A percentile compares a stretch with the other conserved stretches of the same genome.
phyloP scores from a whole-genome alignment of 2,888 invertebrate genomes.

The Sylvicola cinctus region DNA sequence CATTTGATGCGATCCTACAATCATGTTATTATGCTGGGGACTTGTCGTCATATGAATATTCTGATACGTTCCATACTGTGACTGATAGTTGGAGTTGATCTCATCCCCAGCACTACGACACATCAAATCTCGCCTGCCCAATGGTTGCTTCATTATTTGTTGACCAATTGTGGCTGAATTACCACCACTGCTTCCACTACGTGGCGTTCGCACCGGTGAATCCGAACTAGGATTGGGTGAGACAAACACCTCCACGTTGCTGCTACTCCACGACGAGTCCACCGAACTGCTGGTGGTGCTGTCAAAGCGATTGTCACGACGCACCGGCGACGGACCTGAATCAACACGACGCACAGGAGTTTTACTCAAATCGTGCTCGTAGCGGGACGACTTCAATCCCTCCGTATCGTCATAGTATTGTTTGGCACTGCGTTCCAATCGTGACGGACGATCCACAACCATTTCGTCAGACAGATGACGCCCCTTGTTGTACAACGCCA shows the following conservation, averaged over 20 bases:
- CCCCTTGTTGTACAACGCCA: not conserved
- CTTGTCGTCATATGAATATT: not conserved
- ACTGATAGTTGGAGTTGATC: conserved; percentile 18
- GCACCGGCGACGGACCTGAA: conserved; percentile 9
- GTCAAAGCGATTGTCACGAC: conserved; percentile 11
- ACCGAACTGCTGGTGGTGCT: conserved; percentile 6
- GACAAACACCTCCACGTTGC: too few relatives aligned
- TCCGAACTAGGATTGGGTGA: not conserved
- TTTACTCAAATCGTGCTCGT: conserved; percentile 8
- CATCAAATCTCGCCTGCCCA: conserved; percentile 16
- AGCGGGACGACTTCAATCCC: too few relatives aligned
- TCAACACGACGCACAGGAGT: conserved; percentile 9
- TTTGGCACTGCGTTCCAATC: conserved; percentile 6
- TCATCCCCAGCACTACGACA: conserved; percentile 29
- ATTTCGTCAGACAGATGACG: too few relatives aligned
- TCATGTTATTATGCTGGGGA: not conserved
- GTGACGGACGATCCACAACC: conserved; percentile 5
- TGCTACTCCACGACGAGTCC: too few relatives aligned
- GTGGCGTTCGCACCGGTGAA: not conserved
- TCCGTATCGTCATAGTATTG: conserved; percentile 6
- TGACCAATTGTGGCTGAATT: not conserved
- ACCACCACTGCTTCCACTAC: not conserved
- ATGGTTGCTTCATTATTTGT: not conserved
- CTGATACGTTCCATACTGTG: conserved; percentile 5
- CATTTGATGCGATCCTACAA: too few relatives aligned